A percentile compares a stretch with the other conserved stretches of the same genome.
phyloP scores from a whole-genome alignment of 2,888 invertebrate genomes.

The Drosophila aldrichi region DNA sequence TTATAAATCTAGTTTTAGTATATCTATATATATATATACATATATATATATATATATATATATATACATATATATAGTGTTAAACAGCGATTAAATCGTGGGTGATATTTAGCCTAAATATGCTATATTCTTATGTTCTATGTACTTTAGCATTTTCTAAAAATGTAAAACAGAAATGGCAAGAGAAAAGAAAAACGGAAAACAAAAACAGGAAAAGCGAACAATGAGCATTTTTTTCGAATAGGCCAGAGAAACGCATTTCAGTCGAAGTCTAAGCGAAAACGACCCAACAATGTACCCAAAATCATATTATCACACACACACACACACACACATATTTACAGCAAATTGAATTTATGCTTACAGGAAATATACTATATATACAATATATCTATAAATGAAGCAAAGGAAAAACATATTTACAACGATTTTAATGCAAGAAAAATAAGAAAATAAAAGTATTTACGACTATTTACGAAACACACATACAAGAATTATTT shows the following conservation, averaged over 20 bases:
- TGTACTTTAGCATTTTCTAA: constrained; percentile 80
- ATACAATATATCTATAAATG: constrained; percentile 38
- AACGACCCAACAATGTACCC: constrained; percentile 55
- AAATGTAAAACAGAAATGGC: constrained; percentile 63
- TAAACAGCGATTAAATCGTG: constrained; percentile 85
- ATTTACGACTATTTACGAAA: constrained; percentile 57
- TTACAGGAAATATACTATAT: constrained; percentile 49
- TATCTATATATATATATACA: background rate
- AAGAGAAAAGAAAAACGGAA: background rate
- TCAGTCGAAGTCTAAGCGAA: constrained; percentile 36
- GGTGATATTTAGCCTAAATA: constrained; percentile 85
- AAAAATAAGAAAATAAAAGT: constrained; percentile 27
- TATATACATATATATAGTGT: constrained; percentile 57
- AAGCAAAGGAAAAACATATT: constrained; percentile 61
- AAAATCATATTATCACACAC: constrained; percentile 51
- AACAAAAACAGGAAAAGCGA: constrained; percentile 18
- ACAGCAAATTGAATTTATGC: constrained; percentile 63
- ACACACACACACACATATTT: constrained; percentile 62
- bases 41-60: constrained; percentile 6
- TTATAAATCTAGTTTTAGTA: constrained; percentile 77
- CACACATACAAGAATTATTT: constrained; percentile 67
- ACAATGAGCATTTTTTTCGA: constrained; percentile 50
- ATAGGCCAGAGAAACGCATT: constrained; percentile 22
- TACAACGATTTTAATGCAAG: constrained; percentile 77
- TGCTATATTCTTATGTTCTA: constrained; percentile 80